Evolutionary conservation across 2,113 vertebrate species (phyloP).

Genomic region (Amblyopsis rosae): DNA sequence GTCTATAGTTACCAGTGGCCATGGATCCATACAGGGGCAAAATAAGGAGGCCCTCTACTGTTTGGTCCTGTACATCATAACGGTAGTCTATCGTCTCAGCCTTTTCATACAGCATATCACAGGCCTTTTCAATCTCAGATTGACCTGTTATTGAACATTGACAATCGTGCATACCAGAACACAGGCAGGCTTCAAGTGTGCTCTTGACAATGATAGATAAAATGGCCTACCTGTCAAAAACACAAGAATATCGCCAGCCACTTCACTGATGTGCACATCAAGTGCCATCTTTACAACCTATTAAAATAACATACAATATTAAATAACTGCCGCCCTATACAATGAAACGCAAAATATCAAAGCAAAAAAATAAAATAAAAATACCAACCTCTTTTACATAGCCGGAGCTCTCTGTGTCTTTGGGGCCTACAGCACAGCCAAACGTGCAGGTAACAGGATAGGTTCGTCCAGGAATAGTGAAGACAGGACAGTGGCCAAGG

Average conservation of each 20-base stretch:
- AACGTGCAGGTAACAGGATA: conserved; percentile 89
- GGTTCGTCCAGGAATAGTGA: conserved; percentile 88
- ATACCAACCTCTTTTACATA: conserved; percentile 89
- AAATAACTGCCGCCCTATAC: neutral
- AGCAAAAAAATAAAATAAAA: neutral
- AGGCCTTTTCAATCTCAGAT: conserved; percentile 91
- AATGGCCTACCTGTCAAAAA: conserved; percentile 88
- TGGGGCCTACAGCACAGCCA: conserved; percentile 87
- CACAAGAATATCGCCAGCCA: conserved; percentile 91
- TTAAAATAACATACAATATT: neutral
- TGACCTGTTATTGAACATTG: conserved; percentile 79
- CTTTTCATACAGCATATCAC: conserved; percentile 88
- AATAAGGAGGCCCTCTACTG: conserved; percentile 92
- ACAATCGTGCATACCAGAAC: neutral
- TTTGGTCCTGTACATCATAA: conserved; percentile 85
- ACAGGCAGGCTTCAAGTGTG: neutral
- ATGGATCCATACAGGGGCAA: conserved; percentile 94
- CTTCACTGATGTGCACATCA: conserved; percentile 88
- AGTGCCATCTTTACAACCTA: conserved; percentile 89
- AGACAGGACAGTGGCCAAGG: conserved; percentile 86
- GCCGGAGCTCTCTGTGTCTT: conserved; percentile 83
- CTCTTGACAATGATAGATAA: neutral
- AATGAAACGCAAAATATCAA: neutral
- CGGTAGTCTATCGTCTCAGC: conserved; percentile 91
- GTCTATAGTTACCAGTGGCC: conserved; percentile 84